Percentiles rank a stretch among this genome's conserved stretches.
Conservation (phyloP, 2,888 invertebrate genomes). For the Mythimna lalbum region DNA sequence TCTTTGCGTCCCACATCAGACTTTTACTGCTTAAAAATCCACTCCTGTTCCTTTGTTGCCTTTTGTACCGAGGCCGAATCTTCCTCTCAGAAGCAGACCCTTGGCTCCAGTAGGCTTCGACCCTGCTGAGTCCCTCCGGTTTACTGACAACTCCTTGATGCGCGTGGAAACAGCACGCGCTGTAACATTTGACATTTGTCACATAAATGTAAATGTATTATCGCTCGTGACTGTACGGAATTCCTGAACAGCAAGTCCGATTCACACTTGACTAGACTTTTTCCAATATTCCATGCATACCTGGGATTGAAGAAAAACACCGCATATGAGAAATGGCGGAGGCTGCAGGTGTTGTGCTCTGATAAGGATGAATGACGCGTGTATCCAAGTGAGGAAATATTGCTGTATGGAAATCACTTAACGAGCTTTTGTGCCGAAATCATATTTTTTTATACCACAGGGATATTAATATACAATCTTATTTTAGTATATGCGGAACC, state of each 20-base stretch:
- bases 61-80: too few species aligned
- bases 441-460: not conserved
- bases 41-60: too few species aligned
- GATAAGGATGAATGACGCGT: slow-evolving; percentile 24
- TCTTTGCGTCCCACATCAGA: too few species aligned
- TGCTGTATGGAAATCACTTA: slow-evolving; percentile 13
- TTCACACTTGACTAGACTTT: slow-evolving; percentile 2
- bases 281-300: slow-evolving; percentile 26
- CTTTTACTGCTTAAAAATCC: too few species aligned
- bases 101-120: too few species aligned
- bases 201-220: not conserved
- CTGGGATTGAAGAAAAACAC: slow-evolving; percentile 47
- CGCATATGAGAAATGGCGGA: slow-evolving; percentile 16
- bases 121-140: too few species aligned
- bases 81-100: too few species aligned
- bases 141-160: too few species aligned
- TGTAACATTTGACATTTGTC: too few species aligned
- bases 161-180: too few species aligned
- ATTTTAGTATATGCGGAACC: too few species aligned
- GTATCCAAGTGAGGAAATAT: slow-evolving; percentile 4
- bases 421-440: not conserved
- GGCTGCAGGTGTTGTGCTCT: slow-evolving; percentile 18
- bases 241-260: too few species aligned
- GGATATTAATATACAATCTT: not conserved
- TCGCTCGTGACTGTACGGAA: not conserved